Base-by-base conservation (phyloP, 2,888 invertebrate species). In the Trypoxylon attenuatum region DNA sequence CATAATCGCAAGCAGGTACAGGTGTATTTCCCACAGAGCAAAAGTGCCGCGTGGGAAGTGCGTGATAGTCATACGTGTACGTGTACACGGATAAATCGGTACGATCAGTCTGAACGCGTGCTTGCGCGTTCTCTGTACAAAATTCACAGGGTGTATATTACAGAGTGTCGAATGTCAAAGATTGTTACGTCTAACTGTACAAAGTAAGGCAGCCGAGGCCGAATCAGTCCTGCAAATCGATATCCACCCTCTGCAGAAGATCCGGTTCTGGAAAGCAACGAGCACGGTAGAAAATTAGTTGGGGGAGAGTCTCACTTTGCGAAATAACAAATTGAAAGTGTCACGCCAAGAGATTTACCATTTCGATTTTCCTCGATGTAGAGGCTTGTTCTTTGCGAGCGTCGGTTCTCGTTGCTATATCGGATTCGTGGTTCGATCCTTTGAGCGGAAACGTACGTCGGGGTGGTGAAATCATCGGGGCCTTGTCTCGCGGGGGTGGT, bases 401-500 rank as follows among this genome's bases (percentile, higher is more conserved):
- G 78, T 42, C 82, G 77, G 51, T 79, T 80, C 39, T 84, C 83
- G 42, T 67, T 79, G 19, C 79, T 78, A 71, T 82, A 86, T 71
- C 84, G 80, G 50, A 83, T 81, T 64, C 81, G 79, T n/a, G 86
- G 85, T 60, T 85, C 85, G 59, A 84, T 74, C 56, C 85, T 81
- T 57, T 83, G 80, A 4, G 84, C 83, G 2, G 84, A 77, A 13
- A 85, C 79, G 64, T 86, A 85, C 8, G 84, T 83, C 22, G 86
- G 86, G 2, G 80, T 86, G n/a, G 84, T 86, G 38, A 87, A 85
- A 65, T 87, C 86, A 42, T 87, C 86, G 29, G 79, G 78, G 1
- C 77, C 75, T 42, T 80, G 77, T 10, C 61, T 70, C 13, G 60
- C 54, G 1, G 80, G 77, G 2, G 71, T 62, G 10, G 67, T 59